A percentile compares a stretch with the other conserved stretches of the same genome.
Conservation (phyloP, 2,888 invertebrate genomes). For the Cryptops parisi region DNA sequence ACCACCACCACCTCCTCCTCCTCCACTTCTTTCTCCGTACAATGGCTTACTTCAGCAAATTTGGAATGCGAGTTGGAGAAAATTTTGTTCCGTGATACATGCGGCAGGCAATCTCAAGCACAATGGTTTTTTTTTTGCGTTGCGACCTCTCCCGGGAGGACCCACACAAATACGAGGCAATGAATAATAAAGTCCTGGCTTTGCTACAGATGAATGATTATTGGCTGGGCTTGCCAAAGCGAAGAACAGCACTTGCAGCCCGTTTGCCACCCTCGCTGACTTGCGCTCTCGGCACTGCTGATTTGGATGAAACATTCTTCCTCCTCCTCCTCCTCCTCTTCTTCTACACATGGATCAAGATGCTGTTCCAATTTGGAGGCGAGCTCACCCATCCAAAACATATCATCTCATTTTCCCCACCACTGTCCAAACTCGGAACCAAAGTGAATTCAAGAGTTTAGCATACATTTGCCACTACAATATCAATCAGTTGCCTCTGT, state of each 20-base stretch:
- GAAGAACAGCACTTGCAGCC: background rate
- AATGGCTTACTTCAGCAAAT: constrained; percentile 7
- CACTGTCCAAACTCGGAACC: constrained; percentile 2
- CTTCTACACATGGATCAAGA: background rate
- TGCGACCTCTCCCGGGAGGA: constrained; percentile 2
- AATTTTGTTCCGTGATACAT: constrained; percentile 7
- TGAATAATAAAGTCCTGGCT: constrained; percentile 10
- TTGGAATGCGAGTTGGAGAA: constrained; percentile 4
- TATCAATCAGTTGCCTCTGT: background rate
- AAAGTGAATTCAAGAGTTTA: constrained; percentile 6
- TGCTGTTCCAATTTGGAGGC: background rate
- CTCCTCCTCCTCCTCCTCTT: background rate
- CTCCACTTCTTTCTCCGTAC: too few relatives aligned
- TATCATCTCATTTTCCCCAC: background rate
- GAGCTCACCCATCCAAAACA: background rate
- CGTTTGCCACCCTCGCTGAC: background rate
- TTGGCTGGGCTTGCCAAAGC: constrained; percentile 2
- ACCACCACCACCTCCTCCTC: too few relatives aligned
- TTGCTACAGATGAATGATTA: constrained; percentile 10
- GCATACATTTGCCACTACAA: constrained; percentile 2
- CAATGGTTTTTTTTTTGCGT: background rate
- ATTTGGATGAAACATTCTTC: background rate
- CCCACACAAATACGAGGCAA: constrained; percentile 7
- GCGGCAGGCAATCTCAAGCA: background rate
- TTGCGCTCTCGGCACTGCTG: background rate